Conservation (phyloP, 2,797 vertebrate genomes). For the Xenopus petersii region DNA sequence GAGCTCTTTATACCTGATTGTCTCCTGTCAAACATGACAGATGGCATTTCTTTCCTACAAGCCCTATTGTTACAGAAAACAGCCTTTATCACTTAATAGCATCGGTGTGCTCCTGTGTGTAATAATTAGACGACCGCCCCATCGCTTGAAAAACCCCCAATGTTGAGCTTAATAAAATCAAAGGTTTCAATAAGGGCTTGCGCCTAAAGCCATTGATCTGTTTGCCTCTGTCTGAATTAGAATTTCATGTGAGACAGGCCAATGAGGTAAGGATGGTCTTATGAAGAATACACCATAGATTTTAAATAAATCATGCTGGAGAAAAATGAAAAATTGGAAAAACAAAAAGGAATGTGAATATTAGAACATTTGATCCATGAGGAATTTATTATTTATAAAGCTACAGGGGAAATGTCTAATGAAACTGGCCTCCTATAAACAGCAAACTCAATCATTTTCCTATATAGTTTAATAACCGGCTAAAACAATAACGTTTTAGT, state of each 20-base stretch:
- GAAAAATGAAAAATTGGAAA: constrained; percentile 33
- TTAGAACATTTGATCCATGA: constrained; percentile 19
- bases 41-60: not conserved
- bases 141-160: not conserved
- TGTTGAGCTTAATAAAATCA: not conserved
- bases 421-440: not conserved
- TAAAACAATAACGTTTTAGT: too few relatives aligned
- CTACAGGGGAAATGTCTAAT: not conserved
- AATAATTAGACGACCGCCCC: constrained; percentile 23
- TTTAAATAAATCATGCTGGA: constrained; percentile 39
- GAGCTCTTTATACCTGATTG: constrained; percentile 41
- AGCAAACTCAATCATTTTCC: too few relatives aligned
- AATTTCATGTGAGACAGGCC: constrained; percentile 25
- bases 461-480: too few relatives aligned
- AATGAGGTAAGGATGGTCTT: constrained; percentile 21
- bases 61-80: constrained; percentile 35
- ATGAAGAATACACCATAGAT: constrained; percentile 35
- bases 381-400: not conserved
- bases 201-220: not conserved
- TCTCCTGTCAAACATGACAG: too few relatives aligned
- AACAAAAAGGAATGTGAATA: constrained; percentile 22
- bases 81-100: constrained; percentile 40
- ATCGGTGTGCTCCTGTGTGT: constrained; percentile 25
- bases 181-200: constrained; percentile 16
- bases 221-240: constrained; percentile 8